phyloP scores from a whole-genome alignment of 2,113 vertebrate species.

The Thunnus thynnus region DNA sequence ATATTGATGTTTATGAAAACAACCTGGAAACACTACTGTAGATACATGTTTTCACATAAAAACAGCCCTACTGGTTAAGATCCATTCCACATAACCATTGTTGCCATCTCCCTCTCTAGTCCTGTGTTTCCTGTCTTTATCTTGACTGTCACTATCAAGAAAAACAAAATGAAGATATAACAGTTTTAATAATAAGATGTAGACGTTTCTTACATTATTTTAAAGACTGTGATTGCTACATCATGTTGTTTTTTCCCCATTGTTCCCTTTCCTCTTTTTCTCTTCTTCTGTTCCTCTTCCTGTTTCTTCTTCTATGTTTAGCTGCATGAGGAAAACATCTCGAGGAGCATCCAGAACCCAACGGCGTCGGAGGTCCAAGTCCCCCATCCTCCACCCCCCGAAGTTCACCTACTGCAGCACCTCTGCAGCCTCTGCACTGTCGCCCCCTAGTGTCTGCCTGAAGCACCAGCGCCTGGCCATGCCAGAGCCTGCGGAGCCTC shows the following conservation, averaged over 20 bases:
- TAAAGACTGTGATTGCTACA: too few species aligned
- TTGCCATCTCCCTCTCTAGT: too few species aligned
- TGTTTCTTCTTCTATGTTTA: constrained; percentile 48
- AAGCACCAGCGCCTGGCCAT: constrained; percentile 87
- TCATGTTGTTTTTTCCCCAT: not conserved
- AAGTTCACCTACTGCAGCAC: constrained; percentile 95
- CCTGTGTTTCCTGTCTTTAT: too few species aligned
- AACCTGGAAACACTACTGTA: too few species aligned
- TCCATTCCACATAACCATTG: too few species aligned
- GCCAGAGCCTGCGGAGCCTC: constrained; percentile 77
- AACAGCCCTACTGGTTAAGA: too few species aligned
- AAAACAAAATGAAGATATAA: too few species aligned
- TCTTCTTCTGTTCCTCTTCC: not conserved
- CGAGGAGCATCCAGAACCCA: constrained; percentile 89
- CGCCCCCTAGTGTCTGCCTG: constrained; percentile 81
- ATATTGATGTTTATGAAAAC: too few species aligned
- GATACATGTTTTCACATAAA: too few species aligned
- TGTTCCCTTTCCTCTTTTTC: fast-evolving
- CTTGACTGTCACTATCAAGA: too few species aligned
- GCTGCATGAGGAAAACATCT: constrained; percentile 90
- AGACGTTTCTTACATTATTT: too few species aligned
- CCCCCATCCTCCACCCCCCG: constrained; percentile 95
- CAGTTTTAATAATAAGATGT: too few species aligned
- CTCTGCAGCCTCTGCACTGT: constrained; percentile 53
- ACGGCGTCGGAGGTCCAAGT: constrained; percentile 93